These are phyloP conservation scores for Loris lydekkerianus DNA, from an alignment of 2,797 vertebrate species.

Conservation along the genomic window DNA sequence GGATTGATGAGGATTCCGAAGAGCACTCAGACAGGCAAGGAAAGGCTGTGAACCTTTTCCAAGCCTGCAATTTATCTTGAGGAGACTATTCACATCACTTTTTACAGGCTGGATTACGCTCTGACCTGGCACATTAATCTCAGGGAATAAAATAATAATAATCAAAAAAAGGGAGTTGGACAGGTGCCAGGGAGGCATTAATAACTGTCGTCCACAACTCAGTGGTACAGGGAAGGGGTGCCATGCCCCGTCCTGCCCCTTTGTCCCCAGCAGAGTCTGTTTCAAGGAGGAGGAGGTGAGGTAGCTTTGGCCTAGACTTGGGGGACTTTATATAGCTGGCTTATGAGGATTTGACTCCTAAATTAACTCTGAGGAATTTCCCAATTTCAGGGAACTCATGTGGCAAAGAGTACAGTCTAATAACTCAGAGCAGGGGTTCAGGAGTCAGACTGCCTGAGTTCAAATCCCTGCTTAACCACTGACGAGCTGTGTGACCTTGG, in stretches of 20 bases:
- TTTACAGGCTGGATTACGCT: conserved; percentile 86
- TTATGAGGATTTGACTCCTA: not conserved
- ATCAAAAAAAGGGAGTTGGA: conserved; percentile 86
- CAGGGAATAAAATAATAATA: conserved; percentile 90
- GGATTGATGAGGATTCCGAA: conserved; percentile 91
- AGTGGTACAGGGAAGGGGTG: conserved; percentile 75
- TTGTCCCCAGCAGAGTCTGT: rapidly evolving
- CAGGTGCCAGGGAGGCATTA: conserved; percentile 90
- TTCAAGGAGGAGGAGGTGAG: not conserved
- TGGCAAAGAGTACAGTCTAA: not conserved
- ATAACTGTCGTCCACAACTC: conserved; percentile 86
- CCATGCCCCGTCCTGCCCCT: conserved; percentile 49
- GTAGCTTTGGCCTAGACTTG: not conserved
- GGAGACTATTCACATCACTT: conserved; percentile 87
- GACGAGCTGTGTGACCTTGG: not conserved
- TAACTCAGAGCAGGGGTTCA: not conserved
- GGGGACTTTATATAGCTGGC: not conserved
- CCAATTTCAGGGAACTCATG: not conserved
- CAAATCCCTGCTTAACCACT: not conserved
- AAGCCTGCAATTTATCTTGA: conserved; percentile 91
- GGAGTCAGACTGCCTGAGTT: not conserved
- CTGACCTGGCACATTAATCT: conserved; percentile 92
- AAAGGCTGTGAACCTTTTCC: conserved; percentile 90
- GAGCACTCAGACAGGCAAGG: conserved; percentile 89
- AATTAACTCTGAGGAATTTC: not conserved